Percentiles rank a stretch among this genome's conserved stretches.
Evolutionary conservation across 2,797 vertebrate genomes (phyloP).

Genomic region (Diplodus puntazzo): DNA sequence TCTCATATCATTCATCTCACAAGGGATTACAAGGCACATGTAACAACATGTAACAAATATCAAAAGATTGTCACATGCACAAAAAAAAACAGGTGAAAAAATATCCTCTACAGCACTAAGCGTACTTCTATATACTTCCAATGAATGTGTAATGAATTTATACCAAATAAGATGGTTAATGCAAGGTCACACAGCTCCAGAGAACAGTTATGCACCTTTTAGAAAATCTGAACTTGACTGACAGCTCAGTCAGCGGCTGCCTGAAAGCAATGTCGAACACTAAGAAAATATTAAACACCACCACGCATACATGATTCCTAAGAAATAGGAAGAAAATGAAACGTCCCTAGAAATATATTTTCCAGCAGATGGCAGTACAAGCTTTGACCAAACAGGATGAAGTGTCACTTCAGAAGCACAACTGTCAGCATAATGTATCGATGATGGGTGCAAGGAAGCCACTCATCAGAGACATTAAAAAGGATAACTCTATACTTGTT

Average conservation of each 20-base stretch:
- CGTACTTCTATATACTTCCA: no score
- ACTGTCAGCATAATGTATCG: neutral
- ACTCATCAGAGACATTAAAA: neutral
- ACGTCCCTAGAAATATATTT: neutral
- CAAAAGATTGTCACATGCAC: neutral
- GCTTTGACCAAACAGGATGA: neutral
- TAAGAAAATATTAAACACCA: no score
- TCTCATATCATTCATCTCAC: no score
- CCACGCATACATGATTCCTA: neutral
- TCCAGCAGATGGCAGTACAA: constrained; percentile 49
- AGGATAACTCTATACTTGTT: neutral
- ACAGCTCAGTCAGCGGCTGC: neutral
- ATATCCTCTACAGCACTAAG: no score
- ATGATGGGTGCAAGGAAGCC: neutral
- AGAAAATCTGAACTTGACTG: no score
- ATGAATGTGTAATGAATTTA: no score
- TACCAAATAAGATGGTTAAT: neutral
- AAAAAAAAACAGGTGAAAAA: neutral
- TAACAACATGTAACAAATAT: neutral
- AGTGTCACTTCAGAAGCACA: neutral
- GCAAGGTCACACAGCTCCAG: no score
- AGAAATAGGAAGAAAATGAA: neutral
- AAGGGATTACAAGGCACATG: no score
- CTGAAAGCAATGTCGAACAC: neutral
- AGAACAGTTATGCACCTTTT: no score